phyloP scores from a whole-genome alignment of 2,888 invertebrate species.

The Drosophila testacea region DNA sequence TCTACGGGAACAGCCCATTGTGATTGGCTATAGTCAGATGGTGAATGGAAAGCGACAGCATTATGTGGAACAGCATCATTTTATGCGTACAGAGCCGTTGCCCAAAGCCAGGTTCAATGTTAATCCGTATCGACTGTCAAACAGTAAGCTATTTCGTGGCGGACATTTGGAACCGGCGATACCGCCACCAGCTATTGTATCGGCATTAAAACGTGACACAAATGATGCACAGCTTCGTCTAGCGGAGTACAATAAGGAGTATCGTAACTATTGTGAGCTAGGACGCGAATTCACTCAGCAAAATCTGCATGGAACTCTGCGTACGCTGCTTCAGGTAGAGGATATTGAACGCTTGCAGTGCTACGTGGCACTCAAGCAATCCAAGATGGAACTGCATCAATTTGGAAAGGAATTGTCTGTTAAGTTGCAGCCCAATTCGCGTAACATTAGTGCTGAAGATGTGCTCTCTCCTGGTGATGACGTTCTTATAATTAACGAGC shows the following conservation, averaged over 20 bases:
- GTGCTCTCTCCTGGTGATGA: conserved; percentile 68
- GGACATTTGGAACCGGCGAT: conserved; percentile 40
- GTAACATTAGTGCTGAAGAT: conserved; percentile 43
- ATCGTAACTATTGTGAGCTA: conserved; percentile 60
- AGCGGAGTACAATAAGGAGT: conserved; percentile 55
- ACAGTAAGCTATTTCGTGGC: conserved; percentile 44
- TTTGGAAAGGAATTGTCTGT: conserved; percentile 66
- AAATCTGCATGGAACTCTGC: conserved; percentile 60
- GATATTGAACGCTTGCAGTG: conserved; percentile 73
- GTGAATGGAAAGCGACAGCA: conserved; percentile 44
- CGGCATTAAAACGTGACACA: conserved; percentile 53
- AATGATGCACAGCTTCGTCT: conserved; percentile 46
- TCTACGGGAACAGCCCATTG: conserved; percentile 79
- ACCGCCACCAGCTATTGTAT: conserved; percentile 50
- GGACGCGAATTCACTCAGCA: conserved; percentile 54
- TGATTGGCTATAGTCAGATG: conserved; percentile 70
- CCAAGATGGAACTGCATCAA: conserved; percentile 67
- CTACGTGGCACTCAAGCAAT: conserved; percentile 64
- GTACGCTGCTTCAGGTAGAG: conserved; percentile 78
- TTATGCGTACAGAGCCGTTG: conserved; percentile 75
- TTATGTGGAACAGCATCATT: conserved; percentile 82
- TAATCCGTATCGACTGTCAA: conserved; percentile 68
- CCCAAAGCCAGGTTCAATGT: conserved; percentile 70
- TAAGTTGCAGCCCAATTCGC: conserved; percentile 38
- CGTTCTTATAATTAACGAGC: conserved; percentile 68